Evolutionary conservation across 2,888 invertebrate species (phyloP).

Genomic region (Lingula anatina): DNA sequence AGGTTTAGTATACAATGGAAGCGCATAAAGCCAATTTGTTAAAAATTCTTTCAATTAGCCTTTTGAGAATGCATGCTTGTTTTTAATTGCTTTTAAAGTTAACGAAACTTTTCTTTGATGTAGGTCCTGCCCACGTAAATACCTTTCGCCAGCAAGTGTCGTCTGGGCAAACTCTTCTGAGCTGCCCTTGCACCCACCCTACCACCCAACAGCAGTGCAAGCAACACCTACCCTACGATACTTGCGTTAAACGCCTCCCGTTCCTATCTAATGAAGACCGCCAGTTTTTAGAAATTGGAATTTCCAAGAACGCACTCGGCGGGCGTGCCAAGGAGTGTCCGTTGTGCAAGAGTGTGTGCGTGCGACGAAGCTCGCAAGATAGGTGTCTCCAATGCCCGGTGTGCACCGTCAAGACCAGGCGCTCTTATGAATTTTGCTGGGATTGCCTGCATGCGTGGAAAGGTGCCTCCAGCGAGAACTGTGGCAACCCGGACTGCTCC

Average conservation of each 20-base stretch:
- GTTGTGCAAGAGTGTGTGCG: conserved; percentile 13
- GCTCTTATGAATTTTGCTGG: conserved; percentile 21
- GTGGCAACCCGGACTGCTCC: conserved; percentile 17
- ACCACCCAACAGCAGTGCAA: conserved; percentile 12
- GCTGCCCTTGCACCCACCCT: conserved; percentile 14
- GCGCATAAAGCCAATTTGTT: too few relatives aligned
- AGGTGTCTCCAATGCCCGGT: conserved; percentile 16
- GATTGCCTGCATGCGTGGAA: conserved; percentile 16
- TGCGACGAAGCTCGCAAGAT: conserved; percentile 10
- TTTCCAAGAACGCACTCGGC: conserved; percentile 16
- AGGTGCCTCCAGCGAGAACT: conserved; percentile 3
- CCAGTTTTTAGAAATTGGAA: conserved; percentile 17
- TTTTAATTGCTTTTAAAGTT: too few relatives aligned
- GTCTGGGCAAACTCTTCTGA: conserved; percentile 14
- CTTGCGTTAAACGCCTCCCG: conserved; percentile 14
- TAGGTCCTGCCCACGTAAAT: conserved; percentile 21
- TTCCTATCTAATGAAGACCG: conserved; percentile 16
- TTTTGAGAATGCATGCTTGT: too few relatives aligned
- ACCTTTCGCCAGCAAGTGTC: conserved; percentile 15
- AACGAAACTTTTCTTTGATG: too few relatives aligned
- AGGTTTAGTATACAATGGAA: not conserved
- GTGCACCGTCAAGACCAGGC: conserved; percentile 8
- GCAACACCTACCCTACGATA: conserved; percentile 16
- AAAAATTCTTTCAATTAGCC: too few relatives aligned
- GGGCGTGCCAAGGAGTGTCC: conserved; percentile 19